Evolutionary conservation across 2,113 vertebrate species (phyloP).

Genomic region (Mormyrus lacerda): DNA sequence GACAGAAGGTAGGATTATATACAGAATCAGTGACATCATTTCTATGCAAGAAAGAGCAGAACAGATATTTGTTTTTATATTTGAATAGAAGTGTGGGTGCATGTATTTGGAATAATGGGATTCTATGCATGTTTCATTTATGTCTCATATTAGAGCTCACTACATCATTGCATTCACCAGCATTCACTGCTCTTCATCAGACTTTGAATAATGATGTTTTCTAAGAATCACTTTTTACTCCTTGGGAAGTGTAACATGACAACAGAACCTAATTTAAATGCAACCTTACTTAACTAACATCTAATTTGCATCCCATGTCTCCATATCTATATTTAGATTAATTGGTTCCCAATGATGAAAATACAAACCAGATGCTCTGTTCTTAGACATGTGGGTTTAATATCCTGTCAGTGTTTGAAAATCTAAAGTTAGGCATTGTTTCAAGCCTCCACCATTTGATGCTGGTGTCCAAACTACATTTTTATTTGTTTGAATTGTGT

Average conservation of each 20-base stretch:
- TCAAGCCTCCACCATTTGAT: slow-evolving; percentile 40
- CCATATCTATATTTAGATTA: slow-evolving; percentile 43
- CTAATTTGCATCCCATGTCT: neutral
- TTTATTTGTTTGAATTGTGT: slow-evolving; percentile 45
- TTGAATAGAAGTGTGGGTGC: neutral
- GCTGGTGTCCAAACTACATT: slow-evolving; percentile 36
- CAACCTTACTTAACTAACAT: slow-evolving; percentile 16
- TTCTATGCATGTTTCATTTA: neutral
- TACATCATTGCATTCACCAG: too few relatives aligned
- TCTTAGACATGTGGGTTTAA: slow-evolving; percentile 42
- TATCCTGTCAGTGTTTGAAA: slow-evolving; percentile 35
- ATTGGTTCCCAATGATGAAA: slow-evolving; percentile 19
- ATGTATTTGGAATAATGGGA: neutral
- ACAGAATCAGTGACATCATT: neutral
- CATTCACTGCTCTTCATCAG: neutral
- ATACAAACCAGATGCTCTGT: slow-evolving; percentile 19
- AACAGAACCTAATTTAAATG: slow-evolving; percentile 30
- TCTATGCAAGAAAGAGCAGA: neutral
- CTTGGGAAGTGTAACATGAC: neutral
- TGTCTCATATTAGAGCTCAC: too few relatives aligned
- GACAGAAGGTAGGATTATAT: neutral
- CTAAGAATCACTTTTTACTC: neutral
- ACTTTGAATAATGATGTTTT: neutral
- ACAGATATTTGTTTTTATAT: neutral
- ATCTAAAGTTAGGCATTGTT: slow-evolving; percentile 26